Base-by-base conservation (phyloP, 2,888 invertebrate species). In the Drosophila paramelanica region DNA sequence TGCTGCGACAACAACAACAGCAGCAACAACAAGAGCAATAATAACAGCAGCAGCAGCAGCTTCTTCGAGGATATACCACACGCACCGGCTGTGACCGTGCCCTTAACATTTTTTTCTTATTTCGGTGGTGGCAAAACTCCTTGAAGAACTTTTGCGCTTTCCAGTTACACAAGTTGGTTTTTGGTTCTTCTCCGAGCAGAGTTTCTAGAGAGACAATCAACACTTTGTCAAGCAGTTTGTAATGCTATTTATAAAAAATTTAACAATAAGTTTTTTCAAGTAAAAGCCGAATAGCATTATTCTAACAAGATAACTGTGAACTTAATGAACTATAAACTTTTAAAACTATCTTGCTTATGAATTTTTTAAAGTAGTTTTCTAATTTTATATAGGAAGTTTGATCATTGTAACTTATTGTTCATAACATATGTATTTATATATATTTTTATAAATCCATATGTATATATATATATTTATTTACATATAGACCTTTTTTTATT, bases 101-200 rank as follows among this genome's bases (percentile, higher is more conserved):
- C 45, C 41, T 33, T n/a, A 20, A 2, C 6, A 33, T 8, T 52
- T 25, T 11, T 46, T 38, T 13, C 20, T 8, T 31, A 27, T 64
- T 67, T 72, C 20, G 68, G 65, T 75, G 74, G 77, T 69, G 49
- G 62, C 55, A 55, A 68, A 81, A 71, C 69, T 69, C 31, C 77
- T 71, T 70, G 53, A 59, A 52, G 64, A 81, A 79, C 67, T 86
- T 83, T 79, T 68, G 56, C 62, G 77, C 74, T 83, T 74, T 79
- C 84, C 71, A 73, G 67, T 72, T 69, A 65, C 51, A 69, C 53
- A 82, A 80, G 72, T 69, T 75, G 57, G 7, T 14, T 71, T 50
- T 33, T 17, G 3, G 36, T 36, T 57, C 47, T 55, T 55, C 31
- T 56, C 8, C 27, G 47, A 11, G 27, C n/a, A 25, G n/a, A 51